Evolutionary conservation across 2,888 invertebrate genomes (phyloP), one percentile per base, ranked within the genome.

Genomic region (Trichogramma dendrolimi): DNA sequence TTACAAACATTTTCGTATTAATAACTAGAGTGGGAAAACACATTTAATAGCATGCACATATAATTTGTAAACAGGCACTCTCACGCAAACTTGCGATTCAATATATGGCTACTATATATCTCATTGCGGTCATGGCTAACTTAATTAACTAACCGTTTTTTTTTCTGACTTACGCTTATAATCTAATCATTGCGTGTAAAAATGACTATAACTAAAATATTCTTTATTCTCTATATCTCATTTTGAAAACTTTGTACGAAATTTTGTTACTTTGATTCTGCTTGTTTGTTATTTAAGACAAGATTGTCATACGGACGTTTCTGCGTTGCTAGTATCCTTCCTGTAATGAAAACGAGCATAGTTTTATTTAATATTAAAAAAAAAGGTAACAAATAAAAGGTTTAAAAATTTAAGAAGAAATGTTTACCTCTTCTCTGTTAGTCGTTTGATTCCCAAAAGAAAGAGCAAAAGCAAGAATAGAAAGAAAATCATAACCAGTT

Each of bases 281-380:
- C 48, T 62, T 51, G 11, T 62, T 67, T 63, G 63, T 68, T 69
- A 70, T 73, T 69, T 70, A 66, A 68, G 70, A 71, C 68, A 67
- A 71, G 71, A 72, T 71, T 69, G 67, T 79, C 75, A 80, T 66
- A 80, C 80, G 65, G 80, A 79, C 70, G 80, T 80, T 74, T 80
- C 80, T 69, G 79, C 80, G 66, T 80, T 80, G 58, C 58, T 66
- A 75, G 73, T 79, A 76, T 79, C 80, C 76, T 77, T 80, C 78
- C 80, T 80, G 73, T 58, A 78, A 78, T 44, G 7, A 50, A 43
- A 55, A 54, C 27, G 27, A 27, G 27, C 27, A 58, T 58, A 61
- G 27, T 57, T 55, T 58, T 52, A 56, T 55, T 53, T 63, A 46
- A 55, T 52, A 54, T 52, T 48, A 44, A 46, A 1, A 55, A 49